Percentiles rank a stretch among this genome's conserved stretches.
phyloP scores from a whole-genome alignment of 2,797 vertebrate genomes.

The Carapus acus region DNA sequence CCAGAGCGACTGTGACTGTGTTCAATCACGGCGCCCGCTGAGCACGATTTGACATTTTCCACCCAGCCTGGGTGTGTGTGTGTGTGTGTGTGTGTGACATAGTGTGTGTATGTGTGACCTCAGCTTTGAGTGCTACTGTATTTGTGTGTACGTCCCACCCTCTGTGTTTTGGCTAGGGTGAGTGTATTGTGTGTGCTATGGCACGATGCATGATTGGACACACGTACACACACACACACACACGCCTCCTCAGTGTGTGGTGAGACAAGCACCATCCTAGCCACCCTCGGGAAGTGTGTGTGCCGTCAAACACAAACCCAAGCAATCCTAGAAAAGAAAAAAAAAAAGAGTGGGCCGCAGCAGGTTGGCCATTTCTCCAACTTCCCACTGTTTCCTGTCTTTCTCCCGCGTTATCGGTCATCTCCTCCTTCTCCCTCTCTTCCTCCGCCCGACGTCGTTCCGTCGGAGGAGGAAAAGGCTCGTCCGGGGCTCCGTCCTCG shows the following conservation, averaged over 20 bases:
- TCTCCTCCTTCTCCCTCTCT: conserved; percentile 39
- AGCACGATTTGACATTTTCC: conserved; percentile 33
- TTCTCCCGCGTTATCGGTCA: conserved; percentile 52
- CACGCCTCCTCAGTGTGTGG: conserved; percentile 36
- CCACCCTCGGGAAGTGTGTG: too few species aligned
- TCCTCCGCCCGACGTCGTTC: conserved; percentile 31
- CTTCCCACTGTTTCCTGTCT: conserved; percentile 28
- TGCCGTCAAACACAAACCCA: too few species aligned
- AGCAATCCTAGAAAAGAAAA: too few species aligned
- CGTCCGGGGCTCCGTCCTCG: conserved; percentile 22
- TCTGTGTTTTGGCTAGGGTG: conserved; percentile 64
- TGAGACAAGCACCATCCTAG: conserved; percentile 48
- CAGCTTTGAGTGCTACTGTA: too few species aligned
- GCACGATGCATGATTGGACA: conserved; percentile 25
- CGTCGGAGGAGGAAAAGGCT: conserved; percentile 46
- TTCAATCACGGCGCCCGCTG: conserved; percentile 55
- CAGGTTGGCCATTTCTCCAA: conserved; percentile 32
- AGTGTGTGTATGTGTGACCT: conserved; percentile 15
- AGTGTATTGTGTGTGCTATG: conserved; percentile 57
- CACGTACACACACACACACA: conserved; percentile 17
- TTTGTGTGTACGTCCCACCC: conserved; percentile 50
- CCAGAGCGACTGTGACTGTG: conserved; percentile 31
- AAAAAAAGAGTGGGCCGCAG: conserved; percentile 34
- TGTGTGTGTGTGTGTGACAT: too few species aligned
- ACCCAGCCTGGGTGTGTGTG: conserved; percentile 16